Evolutionary conservation across 2,888 invertebrate species (phyloP).

Genomic region (Cheiracanthium punctorium): DNA sequence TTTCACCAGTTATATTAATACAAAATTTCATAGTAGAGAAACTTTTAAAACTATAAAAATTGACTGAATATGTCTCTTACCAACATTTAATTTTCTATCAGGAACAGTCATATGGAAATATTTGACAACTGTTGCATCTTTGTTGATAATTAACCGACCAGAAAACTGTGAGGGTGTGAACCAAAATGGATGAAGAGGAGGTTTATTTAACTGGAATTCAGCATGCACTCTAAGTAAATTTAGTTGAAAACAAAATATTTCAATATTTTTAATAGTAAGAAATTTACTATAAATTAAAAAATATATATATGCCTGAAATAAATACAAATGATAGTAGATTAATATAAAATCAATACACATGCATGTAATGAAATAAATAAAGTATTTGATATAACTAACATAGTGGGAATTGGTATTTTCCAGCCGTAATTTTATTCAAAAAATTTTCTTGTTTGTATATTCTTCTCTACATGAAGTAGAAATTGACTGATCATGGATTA

Average conservation of each 20-base stretch:
- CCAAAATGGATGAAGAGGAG: slow-evolving; percentile 70
- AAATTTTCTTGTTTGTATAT: too few species aligned
- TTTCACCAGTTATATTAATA: too few species aligned
- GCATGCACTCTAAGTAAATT: slow-evolving; percentile 58
- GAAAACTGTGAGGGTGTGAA: slow-evolving; percentile 70
- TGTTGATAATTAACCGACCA: slow-evolving; percentile 62
- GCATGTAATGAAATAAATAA: too few species aligned
- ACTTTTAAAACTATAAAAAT: background rate
- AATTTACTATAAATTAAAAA: background rate
- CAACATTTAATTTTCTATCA: slow-evolving; percentile 58
- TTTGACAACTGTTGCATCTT: slow-evolving; percentile 56
- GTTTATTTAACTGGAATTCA: slow-evolving; percentile 68
- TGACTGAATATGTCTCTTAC: slow-evolving; percentile 25
- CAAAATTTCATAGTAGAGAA: too few species aligned
- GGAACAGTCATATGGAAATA: slow-evolving; percentile 63
- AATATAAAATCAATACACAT: too few species aligned
- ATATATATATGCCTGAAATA: background rate
- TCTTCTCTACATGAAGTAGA: too few species aligned
- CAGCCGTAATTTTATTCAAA: too few species aligned
- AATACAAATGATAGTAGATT: too few species aligned
- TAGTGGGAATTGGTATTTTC: too few species aligned
- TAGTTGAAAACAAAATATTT: background rate
- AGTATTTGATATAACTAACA: too few species aligned
- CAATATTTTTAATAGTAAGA: background rate
- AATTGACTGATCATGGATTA: too few species aligned